These are phyloP conservation scores for Artemisiospiza belli DNA, from an alignment of 2,113 vertebrate species.

Conservation along the genomic window DNA sequence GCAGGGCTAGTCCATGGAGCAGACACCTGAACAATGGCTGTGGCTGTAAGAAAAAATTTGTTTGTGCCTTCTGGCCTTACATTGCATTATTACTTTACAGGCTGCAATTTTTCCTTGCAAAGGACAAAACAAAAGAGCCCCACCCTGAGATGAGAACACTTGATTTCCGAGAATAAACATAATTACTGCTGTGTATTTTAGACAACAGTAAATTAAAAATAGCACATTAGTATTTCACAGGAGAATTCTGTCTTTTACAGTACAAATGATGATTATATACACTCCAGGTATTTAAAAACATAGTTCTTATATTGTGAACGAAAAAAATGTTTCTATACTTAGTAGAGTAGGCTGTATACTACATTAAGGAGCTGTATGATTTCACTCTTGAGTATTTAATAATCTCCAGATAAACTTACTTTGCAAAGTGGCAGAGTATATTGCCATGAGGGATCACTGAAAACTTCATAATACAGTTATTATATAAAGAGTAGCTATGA, in stretches of 20 bases:
- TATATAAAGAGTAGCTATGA: conserved; percentile 36
- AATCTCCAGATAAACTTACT: conserved; percentile 35
- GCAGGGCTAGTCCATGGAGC: not conserved
- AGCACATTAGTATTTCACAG: not conserved
- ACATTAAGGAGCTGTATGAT: not conserved
- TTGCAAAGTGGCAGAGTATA: not conserved
- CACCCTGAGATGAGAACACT: conserved; percentile 2
- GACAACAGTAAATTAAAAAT: conserved; percentile 20
- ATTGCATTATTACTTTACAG: not conserved
- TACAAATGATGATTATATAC: not conserved
- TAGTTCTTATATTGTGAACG: not conserved
- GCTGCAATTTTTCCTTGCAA: not conserved
- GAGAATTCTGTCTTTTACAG: not conserved
- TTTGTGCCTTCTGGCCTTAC: not conserved
- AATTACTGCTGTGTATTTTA: not conserved
- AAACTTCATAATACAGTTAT: conserved; percentile 20
- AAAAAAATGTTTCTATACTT: not conserved
- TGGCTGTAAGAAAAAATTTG: not conserved
- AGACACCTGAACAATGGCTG: not conserved
- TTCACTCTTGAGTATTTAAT: conserved; percentile 5
- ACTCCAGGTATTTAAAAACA: not conserved
- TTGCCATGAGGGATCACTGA: conserved; percentile 19
- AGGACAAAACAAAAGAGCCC: not conserved
- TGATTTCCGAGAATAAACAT: conserved; percentile 12
- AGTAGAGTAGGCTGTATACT: not conserved